Evolutionary conservation across 2,113 vertebrate genomes (phyloP).

Genomic region (Lethenteron reissneri): DNA sequence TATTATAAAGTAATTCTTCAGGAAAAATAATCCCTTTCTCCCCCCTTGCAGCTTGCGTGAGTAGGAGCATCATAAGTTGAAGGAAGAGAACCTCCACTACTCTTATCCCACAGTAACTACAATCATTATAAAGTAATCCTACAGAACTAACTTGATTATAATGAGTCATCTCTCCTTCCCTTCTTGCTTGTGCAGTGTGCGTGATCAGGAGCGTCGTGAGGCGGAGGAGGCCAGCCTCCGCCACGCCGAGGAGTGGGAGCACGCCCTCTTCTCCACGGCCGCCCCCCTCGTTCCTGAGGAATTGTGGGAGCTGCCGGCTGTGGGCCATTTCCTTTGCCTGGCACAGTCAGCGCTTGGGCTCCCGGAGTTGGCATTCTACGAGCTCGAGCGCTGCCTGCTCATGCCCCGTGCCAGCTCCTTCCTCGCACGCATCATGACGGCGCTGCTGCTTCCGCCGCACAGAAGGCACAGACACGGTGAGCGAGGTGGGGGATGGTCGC

Average conservation of each 20-base stretch:
- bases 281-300: conserved; percentile 14
- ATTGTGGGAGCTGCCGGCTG: conserved; percentile 89
- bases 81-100: too few species aligned
- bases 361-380: conserved; percentile 86
- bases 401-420: conserved; percentile 83
- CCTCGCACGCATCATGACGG: conserved; percentile 86
- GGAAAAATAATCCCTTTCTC: neutral
- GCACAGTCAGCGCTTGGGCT: conserved; percentile 77
- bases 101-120: too few species aligned
- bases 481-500: too few species aligned
- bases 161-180: neutral
- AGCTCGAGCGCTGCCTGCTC: conserved; percentile 78
- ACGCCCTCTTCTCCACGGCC: conserved; percentile 46
- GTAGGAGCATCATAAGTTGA: too few species aligned
- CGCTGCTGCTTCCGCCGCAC: conserved; percentile 56
- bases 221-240: conserved; percentile 77
- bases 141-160: neutral
- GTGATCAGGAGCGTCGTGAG: conserved; percentile 77
- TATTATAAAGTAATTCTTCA: neutral
- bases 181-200: conserved; percentile 29
- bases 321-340: conserved; percentile 91
- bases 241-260: conserved; percentile 87
- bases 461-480: conserved; percentile 23
- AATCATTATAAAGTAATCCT: neutral
- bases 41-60: neutral